Base-by-base conservation (phyloP, 2,113 vertebrate genomes). In the Alectura lathami region DNA sequence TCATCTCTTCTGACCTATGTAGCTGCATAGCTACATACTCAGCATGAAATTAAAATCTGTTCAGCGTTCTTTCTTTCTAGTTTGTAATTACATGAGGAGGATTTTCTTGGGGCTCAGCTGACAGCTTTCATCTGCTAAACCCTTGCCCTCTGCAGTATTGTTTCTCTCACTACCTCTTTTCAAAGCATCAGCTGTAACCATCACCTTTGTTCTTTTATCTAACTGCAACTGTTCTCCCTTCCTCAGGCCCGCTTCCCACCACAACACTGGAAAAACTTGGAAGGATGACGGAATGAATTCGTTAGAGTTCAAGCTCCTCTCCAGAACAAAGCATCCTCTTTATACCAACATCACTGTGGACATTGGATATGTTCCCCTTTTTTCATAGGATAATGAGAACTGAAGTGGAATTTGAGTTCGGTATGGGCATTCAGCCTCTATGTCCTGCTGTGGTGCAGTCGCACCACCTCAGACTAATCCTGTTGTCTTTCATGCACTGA, bases 281-380 rank as follows among this genome's bases (percentile, higher is more conserved):
- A 97, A 92, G 75, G 95, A 96, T 9, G 97, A 98, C n/a, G 98
- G 98, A 70, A 98, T 98, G 97, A 98, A 98, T 72, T 97, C 98
- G 3, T 47, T 98, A n/a, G 93, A 96, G 26, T 98, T 97, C 94
- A 97, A 72, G 51, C 91, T 98, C 17, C 83, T 98, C 83, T 96
- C 96, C 51, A 95, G 93, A 56, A 95, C 86, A 43, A 88, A 95
- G 69, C 79, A 96, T 72, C 89, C 83, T 47, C 96, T 98, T 72
- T 98, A 97, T 64, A 97, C 96, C 27, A 97, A 97, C 86, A 95
- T 98, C 77, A 96, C 95, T 15, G 98, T 97, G 82, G 97, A 98
- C 69, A 96, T 98, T 56, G 97, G 98, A 21, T 95, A 95, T 0
- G 83, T 91, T 77, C 93, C 96, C 9, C 62, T 76, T 2, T 78